Evolutionary conservation across 2,888 invertebrate species (phyloP).

Genomic region (Argyresthia albistria): DNA sequence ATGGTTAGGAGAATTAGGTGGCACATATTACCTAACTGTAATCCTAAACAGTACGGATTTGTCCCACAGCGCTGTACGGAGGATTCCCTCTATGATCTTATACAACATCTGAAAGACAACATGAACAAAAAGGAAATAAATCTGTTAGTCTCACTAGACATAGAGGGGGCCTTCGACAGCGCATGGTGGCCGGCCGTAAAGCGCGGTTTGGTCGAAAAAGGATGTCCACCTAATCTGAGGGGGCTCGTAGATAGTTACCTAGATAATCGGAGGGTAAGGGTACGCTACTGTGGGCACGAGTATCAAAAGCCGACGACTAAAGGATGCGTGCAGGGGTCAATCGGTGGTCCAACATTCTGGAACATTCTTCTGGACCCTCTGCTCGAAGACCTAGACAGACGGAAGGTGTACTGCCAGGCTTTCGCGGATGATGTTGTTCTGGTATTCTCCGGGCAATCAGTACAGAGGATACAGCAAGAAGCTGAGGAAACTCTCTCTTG

Average conservation of each 20-base stretch:
- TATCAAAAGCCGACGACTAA: background rate
- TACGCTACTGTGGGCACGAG: background rate
- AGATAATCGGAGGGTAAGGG: background rate
- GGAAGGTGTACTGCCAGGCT: too few relatives aligned
- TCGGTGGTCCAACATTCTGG: too few relatives aligned
- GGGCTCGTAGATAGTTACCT: background rate
- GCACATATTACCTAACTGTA: background rate
- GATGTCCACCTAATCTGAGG: background rate
- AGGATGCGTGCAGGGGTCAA: background rate
- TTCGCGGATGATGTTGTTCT: too few relatives aligned
- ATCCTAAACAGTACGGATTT: constrained; percentile 1
- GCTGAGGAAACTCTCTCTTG: background rate
- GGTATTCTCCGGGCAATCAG: too few relatives aligned
- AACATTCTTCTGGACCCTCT: too few relatives aligned
- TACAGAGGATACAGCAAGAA: too few relatives aligned
- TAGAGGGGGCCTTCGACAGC: constrained; percentile 14
- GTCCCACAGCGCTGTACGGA: background rate
- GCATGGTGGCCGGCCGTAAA: constrained; percentile 6
- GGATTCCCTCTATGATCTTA: constrained; percentile 7
- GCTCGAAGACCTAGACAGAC: too few relatives aligned
- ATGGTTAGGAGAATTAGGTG: background rate
- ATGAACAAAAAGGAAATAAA: background rate
- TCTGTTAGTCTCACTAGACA: constrained; percentile 5
- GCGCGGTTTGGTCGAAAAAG: background rate
- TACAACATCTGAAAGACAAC: background rate